Base-by-base conservation (phyloP, 2,113 vertebrate species). In the Tor tambroides region DNA sequence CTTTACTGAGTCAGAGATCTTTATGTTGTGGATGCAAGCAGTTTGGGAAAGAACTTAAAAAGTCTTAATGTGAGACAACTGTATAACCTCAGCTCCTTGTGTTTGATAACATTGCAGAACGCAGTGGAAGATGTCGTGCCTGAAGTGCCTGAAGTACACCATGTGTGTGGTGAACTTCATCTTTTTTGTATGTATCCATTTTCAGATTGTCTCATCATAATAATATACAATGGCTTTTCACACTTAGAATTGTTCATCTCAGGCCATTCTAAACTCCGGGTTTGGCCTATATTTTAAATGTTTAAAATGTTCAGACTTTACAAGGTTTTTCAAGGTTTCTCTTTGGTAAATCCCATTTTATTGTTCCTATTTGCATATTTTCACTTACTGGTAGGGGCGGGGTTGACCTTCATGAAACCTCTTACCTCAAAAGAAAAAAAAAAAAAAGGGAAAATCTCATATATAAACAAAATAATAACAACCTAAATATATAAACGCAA, bases 81-180 rank as follows among this genome's bases (percentile, higher is more conserved):
- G 12, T 78, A 67, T 49, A 63, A 67, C 71, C 28, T 67, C 4
- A 2, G 17, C 32, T 82, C 35, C 7, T 0, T 87, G 81, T 72
- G 14, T 32, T 15, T 67, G 30, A 54, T 86, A 9, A 78, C 71
- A 30, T 83, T 86, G 23, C 92, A 94, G 94, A 90, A 87, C 28
- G 30, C 11, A 10, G 28, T 28, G 2, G 88, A 91, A 72, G 5
- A 96, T 96, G 95, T 91, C 94, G 12, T 96, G 95, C 89, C 94
- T 96, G 69, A 95, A 94, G 91, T 95, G 93, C 88, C 87, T 96
- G 14, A 95, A 96, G 89, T 91, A 93, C 92, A 95, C 92, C 84
- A 95, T 96, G 95, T 95, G 95, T 92, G 86, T 86, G n/a, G 91
- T 94, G 90, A 96, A 96, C 94, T 90, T 96, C 78, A 89, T 96